Evolutionary conservation across 2,113 vertebrate species (phyloP), one percentile per base, ranked within the genome.

Genomic region (Megaptera novaeangliae): DNA sequence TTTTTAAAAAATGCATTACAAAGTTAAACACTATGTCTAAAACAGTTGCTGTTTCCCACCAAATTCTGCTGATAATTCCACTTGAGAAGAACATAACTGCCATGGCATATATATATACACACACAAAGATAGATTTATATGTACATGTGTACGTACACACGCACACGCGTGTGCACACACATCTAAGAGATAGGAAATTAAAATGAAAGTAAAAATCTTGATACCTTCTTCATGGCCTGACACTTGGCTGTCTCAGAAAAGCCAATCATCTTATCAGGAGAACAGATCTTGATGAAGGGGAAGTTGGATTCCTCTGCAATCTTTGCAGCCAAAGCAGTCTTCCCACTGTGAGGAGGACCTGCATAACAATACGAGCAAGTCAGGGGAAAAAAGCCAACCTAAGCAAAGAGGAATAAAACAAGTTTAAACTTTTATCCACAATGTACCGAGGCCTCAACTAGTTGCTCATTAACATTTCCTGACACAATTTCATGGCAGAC

Each of bases 211-310:
- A 78, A 81, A 41, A 87, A 14, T 25, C 21, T 7, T 9, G 83
- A 0, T 98, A 99, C 99, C 99, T 99, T 99, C 97, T 99, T 99
- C 98, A 99, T 99, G 88, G 99, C 99, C 98, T 99, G 99, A 96
- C 99, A 99, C 97, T 99, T 99, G 97, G 99, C 99, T 3, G 99
- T 99, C 98, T 99, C 99, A 1, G 99, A 99, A 98, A 99, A 99
- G 72, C 99, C 99, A 3, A 99, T 99, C 99, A 99, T 99, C 98
- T 99, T 99, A 98, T 99, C 99, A 0, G 99, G 99, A 95, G 99
- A 99, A 96, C 99, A 99, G 98, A 99, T 99, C 98, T 99, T 99
- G 98, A 99, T 99, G 85, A 99, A 99, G n/a, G 99, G 99, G 96
- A 99, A 99, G 98, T 99, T 99, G 86, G 99, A 99, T 9, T 99